A percentile compares a stretch with the other conserved stretches of the same genome.
Conservation (phyloP, 2,797 vertebrate genomes). For the Euphonia xanthogaster region DNA sequence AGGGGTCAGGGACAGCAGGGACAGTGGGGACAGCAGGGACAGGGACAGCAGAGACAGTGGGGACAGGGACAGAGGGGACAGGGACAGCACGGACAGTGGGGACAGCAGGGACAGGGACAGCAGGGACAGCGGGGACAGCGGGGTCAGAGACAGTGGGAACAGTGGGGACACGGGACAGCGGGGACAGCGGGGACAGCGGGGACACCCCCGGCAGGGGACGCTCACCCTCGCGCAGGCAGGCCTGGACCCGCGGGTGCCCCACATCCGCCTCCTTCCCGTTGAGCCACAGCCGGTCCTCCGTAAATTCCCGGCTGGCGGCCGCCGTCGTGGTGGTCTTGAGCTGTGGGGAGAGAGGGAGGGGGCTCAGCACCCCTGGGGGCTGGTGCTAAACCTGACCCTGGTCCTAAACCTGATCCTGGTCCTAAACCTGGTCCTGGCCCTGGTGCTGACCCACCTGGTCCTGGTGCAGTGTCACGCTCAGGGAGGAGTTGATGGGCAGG, state of each 20-base stretch:
- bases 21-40: too few species aligned
- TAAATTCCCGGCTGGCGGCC: constrained; percentile 83
- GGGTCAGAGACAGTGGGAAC: background rate
- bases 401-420: fast-evolving
- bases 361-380: background rate
- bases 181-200: background rate
- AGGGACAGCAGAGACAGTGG: background rate
- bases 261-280: constrained; percentile 87
- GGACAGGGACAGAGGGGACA: background rate
- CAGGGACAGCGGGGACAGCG: too few species aligned
- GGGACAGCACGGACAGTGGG: background rate
- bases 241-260: constrained; percentile 86
- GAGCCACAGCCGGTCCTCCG: constrained; percentile 90
- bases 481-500: constrained; percentile 93
- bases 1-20: too few species aligned
- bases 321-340: constrained; percentile 92
- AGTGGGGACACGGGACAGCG: too few species aligned
- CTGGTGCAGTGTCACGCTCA: constrained; percentile 94
- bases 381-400: background rate
- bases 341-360: constrained; percentile 56
- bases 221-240: constrained; percentile 90
- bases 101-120: background rate
- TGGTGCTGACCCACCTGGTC: constrained; percentile 80
- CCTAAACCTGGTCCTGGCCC: background rate
- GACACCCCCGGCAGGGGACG: background rate